A percentile compares a stretch with the other conserved stretches of the same genome.
Evolutionary conservation across 1,140 invertebrate species (phyloP).

Genomic region (Rhynchophorus ferrugineus): DNA sequence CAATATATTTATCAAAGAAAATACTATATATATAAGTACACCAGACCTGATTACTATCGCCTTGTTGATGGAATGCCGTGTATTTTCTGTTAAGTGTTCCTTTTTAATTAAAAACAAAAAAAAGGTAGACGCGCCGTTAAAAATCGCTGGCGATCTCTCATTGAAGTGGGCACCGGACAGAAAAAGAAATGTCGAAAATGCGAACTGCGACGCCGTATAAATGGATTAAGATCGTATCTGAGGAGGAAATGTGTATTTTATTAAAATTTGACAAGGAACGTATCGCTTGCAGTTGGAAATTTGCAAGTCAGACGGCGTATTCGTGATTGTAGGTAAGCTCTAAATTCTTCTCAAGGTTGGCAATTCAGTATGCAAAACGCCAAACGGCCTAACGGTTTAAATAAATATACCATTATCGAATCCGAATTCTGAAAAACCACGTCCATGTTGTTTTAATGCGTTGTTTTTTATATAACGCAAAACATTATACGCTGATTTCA

Average conservation of each 20-base stretch:
- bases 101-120: neutral
- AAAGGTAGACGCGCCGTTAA: no score
- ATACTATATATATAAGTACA: neutral
- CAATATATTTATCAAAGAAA: neutral
- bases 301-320: neutral
- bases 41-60: neutral
- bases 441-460: no score
- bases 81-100: neutral
- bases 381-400: no score
- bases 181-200: neutral
- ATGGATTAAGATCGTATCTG: neutral
- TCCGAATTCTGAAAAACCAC: no score
- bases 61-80: neutral
- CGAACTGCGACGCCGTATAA: neutral
- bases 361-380: slow-evolving; percentile 3
- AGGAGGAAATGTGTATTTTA: neutral
- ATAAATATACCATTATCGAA: no score
- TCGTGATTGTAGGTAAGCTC: neutral
- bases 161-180: no score
- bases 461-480: no score
- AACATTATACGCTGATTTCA: no score
- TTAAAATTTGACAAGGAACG: neutral
- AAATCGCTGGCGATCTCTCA: no score
- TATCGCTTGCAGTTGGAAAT: neutral
- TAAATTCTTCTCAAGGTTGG: neutral